Conservation (phyloP, 2,797 vertebrate species). For the Cebuella pygmaea region DNA sequence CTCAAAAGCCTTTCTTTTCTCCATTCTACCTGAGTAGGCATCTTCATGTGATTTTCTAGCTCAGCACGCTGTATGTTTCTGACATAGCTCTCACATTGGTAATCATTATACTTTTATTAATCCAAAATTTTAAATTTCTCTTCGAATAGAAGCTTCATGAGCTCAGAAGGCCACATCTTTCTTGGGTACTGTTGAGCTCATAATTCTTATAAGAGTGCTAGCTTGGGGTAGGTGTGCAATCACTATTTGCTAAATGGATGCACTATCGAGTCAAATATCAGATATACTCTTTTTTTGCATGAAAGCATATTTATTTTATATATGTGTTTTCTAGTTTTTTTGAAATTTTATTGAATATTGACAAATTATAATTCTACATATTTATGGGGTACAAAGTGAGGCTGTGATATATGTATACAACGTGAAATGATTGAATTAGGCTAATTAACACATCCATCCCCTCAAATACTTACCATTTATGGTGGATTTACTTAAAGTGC, state of each 20-base stretch:
- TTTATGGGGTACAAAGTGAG: not conserved
- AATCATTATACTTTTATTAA: not conserved
- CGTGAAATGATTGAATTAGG: not conserved
- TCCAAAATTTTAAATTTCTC: not conserved
- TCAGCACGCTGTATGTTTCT: not conserved
- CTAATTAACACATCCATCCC: conserved; percentile 13
- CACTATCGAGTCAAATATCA: not conserved
- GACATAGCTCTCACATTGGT: not conserved
- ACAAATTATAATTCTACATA: not conserved
- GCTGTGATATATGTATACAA: not conserved
- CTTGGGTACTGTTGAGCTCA: not conserved
- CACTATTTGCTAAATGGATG: not conserved
- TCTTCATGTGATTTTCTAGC: not conserved
- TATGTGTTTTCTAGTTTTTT: not conserved
- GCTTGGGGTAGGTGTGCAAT: not conserved
- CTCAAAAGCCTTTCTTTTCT: not conserved
- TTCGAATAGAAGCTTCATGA: not conserved
- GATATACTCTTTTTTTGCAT: not conserved
- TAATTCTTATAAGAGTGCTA: not conserved
- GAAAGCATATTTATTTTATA: not conserved
- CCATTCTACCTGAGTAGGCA: not conserved
- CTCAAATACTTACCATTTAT: not conserved
- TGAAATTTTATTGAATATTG: not conserved
- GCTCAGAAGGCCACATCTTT: not conserved
- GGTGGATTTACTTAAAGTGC: not conserved